phyloP scores from a whole-genome alignment of 1,140 invertebrate genomes.

The Leptinotarsa lineolata region DNA sequence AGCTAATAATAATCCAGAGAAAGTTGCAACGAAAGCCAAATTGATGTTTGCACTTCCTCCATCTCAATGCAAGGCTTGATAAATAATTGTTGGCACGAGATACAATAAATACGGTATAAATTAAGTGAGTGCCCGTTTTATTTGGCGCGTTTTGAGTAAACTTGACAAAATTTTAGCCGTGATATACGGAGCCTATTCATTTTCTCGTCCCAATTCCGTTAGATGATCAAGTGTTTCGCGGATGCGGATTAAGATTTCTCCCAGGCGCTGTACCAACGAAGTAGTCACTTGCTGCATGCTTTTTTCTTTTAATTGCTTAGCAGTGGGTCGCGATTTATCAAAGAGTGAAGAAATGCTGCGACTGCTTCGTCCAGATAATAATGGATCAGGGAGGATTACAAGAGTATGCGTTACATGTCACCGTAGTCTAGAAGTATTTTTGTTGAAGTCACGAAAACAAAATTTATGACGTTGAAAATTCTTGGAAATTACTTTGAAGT shows the following conservation, averaged over 20 bases:
- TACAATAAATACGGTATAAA: background rate
- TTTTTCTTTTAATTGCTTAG: too few species aligned
- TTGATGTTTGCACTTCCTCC: background rate
- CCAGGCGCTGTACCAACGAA: background rate
- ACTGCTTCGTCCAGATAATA: too few species aligned
- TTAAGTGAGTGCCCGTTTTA: background rate
- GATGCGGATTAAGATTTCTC: background rate
- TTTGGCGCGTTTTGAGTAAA: slow-evolving; percentile 1
- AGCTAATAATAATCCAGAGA: background rate
- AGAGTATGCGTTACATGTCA: too few species aligned
- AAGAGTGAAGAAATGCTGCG: too few species aligned
- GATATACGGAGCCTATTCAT: background rate
- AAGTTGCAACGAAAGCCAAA: background rate
- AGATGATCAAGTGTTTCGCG: background rate
- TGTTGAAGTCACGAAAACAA: too few species aligned
- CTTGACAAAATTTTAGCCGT: slow-evolving; percentile 2
- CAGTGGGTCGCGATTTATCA: too few species aligned
- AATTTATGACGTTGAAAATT: too few species aligned
- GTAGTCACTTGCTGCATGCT: background rate
- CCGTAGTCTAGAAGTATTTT: too few species aligned
- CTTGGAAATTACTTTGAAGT: too few species aligned
- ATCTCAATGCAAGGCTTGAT: background rate
- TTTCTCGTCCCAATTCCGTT: slow-evolving; percentile 1
- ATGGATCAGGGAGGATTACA: too few species aligned
- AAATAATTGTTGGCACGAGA: background rate